Evolutionary conservation across 2,113 vertebrate genomes (phyloP).

Genomic region (Chaetorhynchus papuensis): DNA sequence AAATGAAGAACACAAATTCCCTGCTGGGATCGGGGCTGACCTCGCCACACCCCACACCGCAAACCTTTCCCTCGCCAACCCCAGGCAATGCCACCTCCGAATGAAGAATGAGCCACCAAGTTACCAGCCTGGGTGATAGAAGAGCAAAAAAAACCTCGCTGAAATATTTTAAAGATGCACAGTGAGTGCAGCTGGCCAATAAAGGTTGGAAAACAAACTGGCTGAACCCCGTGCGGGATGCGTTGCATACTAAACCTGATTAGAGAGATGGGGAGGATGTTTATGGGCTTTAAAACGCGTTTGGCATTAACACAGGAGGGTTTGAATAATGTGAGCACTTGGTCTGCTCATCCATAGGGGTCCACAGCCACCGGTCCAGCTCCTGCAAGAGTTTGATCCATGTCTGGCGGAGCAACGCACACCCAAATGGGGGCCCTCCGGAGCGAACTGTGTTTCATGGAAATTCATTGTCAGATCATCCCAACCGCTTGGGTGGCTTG

Average conservation of each 20-base stretch:
- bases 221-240: constrained; percentile 37
- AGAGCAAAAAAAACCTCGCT: constrained; percentile 42
- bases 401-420: fast-evolving
- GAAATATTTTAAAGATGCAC: constrained; percentile 73
- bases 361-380: background rate
- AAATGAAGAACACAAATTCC: constrained; percentile 85
- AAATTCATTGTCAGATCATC: constrained; percentile 42
- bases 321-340: constrained; percentile 30
- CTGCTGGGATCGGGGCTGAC: constrained; percentile 76
- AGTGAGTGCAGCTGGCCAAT: constrained; percentile 61
- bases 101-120: constrained; percentile 83
- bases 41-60: constrained; percentile 75
- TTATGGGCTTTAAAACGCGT: constrained; percentile 53
- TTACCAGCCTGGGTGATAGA: constrained; percentile 66
- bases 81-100: constrained; percentile 76
- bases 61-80: constrained; percentile 80
- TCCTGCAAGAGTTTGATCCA: background rate
- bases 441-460: constrained; percentile 6
- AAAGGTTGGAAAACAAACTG: constrained; percentile 76
- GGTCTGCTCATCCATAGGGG: constrained; percentile 7
- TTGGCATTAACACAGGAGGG: constrained; percentile 26
- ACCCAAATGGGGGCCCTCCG: background rate
- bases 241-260: constrained; percentile 59
- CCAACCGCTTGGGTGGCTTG: background rate
- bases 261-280: constrained; percentile 53